These are phyloP conservation scores for Burhinus bistriatus DNA, from an alignment of 2,113 vertebrate species.

Conservation along the genomic window DNA sequence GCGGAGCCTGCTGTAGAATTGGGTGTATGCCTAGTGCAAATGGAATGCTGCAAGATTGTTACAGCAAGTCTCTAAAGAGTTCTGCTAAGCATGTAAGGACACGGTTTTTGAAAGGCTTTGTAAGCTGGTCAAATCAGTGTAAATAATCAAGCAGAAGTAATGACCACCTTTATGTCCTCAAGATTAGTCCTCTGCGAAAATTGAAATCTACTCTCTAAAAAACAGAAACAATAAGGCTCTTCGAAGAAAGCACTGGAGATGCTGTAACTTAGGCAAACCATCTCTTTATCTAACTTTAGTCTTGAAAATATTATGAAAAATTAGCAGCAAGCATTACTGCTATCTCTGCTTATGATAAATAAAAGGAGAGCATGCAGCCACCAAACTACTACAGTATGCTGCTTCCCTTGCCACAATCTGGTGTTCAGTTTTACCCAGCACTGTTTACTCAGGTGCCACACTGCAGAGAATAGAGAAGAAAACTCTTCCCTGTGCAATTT, in stretches of 20 bases:
- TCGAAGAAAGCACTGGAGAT: background rate
- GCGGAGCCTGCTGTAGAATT: background rate
- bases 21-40: background rate
- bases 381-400: background rate
- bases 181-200: background rate
- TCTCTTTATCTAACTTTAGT: background rate
- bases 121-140: background rate
- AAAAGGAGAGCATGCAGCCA: background rate
- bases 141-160: slow-evolving; percentile 3
- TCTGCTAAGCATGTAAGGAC: background rate
- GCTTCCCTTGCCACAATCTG: background rate
- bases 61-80: background rate
- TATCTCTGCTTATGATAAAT: background rate
- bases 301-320: background rate
- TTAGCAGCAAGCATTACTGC: background rate
- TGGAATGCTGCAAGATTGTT: background rate
- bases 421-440: background rate
- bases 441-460: background rate
- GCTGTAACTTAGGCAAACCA: background rate
- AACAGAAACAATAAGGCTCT: background rate
- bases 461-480: background rate
- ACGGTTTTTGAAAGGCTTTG: background rate
- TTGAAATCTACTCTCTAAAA: background rate
- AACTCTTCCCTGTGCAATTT: background rate
- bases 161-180: background rate